phyloP scores from a whole-genome alignment of 1,140 invertebrate species.

The Epicauta chinensis region DNA sequence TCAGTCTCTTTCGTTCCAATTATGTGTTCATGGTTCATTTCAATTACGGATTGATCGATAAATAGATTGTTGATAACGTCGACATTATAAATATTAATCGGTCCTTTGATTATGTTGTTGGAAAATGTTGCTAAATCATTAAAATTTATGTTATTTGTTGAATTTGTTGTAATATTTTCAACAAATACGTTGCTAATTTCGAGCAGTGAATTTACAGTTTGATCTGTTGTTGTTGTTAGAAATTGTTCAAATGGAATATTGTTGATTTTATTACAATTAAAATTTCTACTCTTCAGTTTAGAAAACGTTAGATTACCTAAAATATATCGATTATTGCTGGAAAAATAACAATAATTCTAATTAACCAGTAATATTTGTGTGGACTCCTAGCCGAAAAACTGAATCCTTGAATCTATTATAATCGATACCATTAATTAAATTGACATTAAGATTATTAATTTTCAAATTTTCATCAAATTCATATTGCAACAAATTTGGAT shows the following conservation, averaged over 20 bases:
- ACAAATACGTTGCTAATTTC: slow-evolving; percentile 25
- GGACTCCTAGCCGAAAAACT: slow-evolving; percentile 27
- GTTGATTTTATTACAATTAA: slow-evolving; percentile 18
- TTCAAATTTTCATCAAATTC: slow-evolving; percentile 20
- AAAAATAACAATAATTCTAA: slow-evolving; percentile 3
- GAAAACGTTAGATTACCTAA: slow-evolving; percentile 8
- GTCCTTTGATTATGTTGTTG: slow-evolving; percentile 19
- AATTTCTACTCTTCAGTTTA: slow-evolving; percentile 8
- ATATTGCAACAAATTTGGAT: background rate
- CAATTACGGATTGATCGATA: too few species aligned
- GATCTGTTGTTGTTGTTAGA: slow-evolving; percentile 30
- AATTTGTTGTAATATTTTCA: slow-evolving; percentile 16
- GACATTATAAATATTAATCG: slow-evolving; percentile 25
- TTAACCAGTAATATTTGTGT: slow-evolving; percentile 20
- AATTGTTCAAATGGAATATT: slow-evolving; percentile 15
- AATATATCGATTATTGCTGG: background rate
- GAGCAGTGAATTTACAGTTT: slow-evolving; percentile 26
- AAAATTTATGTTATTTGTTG: slow-evolving; percentile 26
- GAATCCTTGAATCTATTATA: slow-evolving; percentile 29
- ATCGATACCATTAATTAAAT: slow-evolving; percentile 28
- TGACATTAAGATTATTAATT: slow-evolving; percentile 29
- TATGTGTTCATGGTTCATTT: slow-evolving; percentile 18
- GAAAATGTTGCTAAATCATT: slow-evolving; percentile 20
- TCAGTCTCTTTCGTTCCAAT: slow-evolving; percentile 28
- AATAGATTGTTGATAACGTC: slow-evolving; percentile 23